Evolutionary conservation across 2,888 invertebrate genomes (phyloP), one percentile per base, ranked within the genome.

Genomic region (Tipula confusa): DNA sequence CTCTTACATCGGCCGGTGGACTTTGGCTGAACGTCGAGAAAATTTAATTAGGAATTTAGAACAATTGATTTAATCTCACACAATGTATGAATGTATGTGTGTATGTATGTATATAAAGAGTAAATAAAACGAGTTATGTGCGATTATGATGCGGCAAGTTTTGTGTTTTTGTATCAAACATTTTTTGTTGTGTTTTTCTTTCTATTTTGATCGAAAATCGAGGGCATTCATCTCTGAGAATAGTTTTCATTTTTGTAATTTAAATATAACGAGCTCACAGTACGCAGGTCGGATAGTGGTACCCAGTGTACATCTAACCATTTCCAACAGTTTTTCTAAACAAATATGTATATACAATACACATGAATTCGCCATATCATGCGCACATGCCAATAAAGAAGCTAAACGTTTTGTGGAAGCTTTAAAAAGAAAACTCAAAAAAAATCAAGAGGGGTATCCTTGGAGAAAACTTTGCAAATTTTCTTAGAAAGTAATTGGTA

Each of bases 1-100:
- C 82, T 79, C 82, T 83, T 11, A 1, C 83, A 0, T 83, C 83
- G 11, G 31, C 29, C 11, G n/a, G 31, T 83, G 83, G 83, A 1
- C n/a, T 84, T 11, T 36, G 15, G 29, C 33, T 84, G 9, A 80
- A 82, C 18, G 82, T 83, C 3, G 84, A 84, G 79, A 83, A 82
- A 83, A 13, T 89, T 90, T 24, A 64, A 64, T 24, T 64, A 64
- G 13, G 24, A 24, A 48, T 2, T 36, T 36, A 43, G 2, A 1
- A n/a, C 43, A 43, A 43, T 5, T 24, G 5, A 18, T 1, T 43
- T 1, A 15, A 15, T 43, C 43, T 43, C 43, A 11, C 9, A 9
- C 24, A 64, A 64, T 9, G 24, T 9, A 43, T 0, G n/a, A n/a
- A 36, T 36, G n/a, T n/a, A n/a, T n/a, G n/a, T n/a, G n/a, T n/a